Conservation (phyloP, 1,140 invertebrate genomes). For the Sycophaga agraensis region DNA sequence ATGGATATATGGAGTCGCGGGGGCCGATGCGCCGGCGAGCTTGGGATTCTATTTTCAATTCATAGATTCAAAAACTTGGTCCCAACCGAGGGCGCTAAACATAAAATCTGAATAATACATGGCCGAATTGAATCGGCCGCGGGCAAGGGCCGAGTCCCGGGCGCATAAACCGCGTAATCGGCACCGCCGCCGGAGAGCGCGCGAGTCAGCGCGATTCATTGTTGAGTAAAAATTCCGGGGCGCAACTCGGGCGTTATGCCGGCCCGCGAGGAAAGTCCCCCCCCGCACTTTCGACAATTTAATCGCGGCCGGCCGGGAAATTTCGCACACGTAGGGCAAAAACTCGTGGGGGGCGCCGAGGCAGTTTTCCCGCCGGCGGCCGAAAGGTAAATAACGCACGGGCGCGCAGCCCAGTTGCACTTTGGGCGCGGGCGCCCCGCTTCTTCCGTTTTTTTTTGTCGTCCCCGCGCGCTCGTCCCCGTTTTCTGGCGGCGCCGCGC, state of each 20-base stretch:
- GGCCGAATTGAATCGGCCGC: neutral
- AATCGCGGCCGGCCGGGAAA: slow-evolving; percentile 15
- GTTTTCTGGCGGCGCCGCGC: no score
- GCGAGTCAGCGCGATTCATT: slow-evolving; percentile 11
- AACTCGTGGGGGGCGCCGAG: neutral
- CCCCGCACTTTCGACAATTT: slow-evolving; percentile 18
- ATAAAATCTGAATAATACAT: slow-evolving; percentile 9
- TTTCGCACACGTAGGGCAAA: slow-evolving; percentile 27
- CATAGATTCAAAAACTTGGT: no score
- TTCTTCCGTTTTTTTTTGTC: no score
- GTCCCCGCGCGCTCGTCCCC: no score
- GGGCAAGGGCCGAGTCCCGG: neutral
- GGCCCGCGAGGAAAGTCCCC: neutral
- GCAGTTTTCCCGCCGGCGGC: no score
- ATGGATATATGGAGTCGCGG: no score
- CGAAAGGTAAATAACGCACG: slow-evolving; percentile 20
- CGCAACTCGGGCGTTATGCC: neutral
- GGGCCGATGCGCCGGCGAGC: no score
- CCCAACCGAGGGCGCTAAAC: no score
- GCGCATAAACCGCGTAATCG: slow-evolving; percentile 11
- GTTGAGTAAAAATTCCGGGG: slow-evolving; percentile 13
- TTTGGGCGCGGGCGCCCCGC: no score
- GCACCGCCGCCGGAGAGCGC: neutral
- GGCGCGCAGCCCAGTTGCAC: neutral
- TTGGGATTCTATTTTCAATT: no score